A percentile compares a stretch with the other conserved stretches of the same genome.
Evolutionary conservation across 2,888 invertebrate genomes (phyloP).

Genomic region (Orthonychiurus folsomi): DNA sequence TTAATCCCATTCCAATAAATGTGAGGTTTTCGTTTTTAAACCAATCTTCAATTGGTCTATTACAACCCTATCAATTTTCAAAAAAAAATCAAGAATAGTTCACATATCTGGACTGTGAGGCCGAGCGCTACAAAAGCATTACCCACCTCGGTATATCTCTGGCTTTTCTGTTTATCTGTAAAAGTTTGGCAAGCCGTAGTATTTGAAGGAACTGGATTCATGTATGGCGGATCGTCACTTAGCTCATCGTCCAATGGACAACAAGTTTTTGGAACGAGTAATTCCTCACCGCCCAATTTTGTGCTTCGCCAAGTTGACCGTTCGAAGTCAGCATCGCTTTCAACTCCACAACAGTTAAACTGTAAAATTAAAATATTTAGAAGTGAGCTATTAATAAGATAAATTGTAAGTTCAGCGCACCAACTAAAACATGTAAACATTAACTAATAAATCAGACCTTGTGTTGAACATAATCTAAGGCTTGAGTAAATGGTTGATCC

Average conservation of each 20-base stretch:
- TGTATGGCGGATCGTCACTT: constrained; percentile 35
- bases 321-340: constrained; percentile 36
- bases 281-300: constrained; percentile 31
- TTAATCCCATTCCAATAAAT: constrained; percentile 37
- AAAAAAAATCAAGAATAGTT: constrained; percentile 5
- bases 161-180: constrained; percentile 16
- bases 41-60: constrained; percentile 35
- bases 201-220: constrained; percentile 38
- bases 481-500: constrained; percentile 37
- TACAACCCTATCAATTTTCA: constrained; percentile 30
- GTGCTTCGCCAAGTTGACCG: constrained; percentile 36
- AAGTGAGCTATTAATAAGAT: too few species aligned
- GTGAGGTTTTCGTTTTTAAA: constrained; percentile 36
- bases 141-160: constrained; percentile 34
- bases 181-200: constrained; percentile 31
- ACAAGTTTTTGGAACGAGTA: constrained; percentile 35
- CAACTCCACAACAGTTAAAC: constrained; percentile 40
- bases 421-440: neutral
- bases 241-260: constrained; percentile 34
- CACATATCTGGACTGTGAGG: neutral
- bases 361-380: too few species aligned
- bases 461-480: constrained; percentile 37
- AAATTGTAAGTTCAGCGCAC: neutral
- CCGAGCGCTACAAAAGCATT: neutral
- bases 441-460: constrained; percentile 20